Percentiles rank a stretch among this genome's conserved stretches.
Evolutionary conservation across 2,888 invertebrate species (phyloP).

Genomic region (Thymelicus sylvestris): DNA sequence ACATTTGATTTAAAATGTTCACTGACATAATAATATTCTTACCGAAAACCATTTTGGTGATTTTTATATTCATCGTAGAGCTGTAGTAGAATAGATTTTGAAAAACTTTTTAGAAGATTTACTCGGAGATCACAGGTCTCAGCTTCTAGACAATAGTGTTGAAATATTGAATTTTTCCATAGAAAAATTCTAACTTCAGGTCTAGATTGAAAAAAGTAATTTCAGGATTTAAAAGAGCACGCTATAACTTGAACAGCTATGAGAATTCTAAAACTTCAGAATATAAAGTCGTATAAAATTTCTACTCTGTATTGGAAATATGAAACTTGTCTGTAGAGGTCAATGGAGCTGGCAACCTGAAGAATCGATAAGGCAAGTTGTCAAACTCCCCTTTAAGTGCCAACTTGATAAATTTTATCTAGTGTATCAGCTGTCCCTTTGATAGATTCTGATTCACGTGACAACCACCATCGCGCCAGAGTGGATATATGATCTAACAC

Average conservation of each 20-base stretch:
- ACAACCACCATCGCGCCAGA: background rate
- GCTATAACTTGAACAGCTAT: background rate
- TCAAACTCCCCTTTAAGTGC: conserved; percentile 11
- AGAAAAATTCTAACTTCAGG: no score
- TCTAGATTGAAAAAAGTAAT: background rate
- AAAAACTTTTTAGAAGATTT: no score
- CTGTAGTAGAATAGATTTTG: no score
- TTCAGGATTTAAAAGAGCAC: background rate
- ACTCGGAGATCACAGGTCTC: no score
- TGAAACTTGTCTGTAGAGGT: conserved; percentile 10
- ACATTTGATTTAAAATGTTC: no score
- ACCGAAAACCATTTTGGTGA: no score
- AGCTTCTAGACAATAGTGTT: no score
- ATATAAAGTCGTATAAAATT: conserved; percentile 4
- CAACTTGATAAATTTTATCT: conserved; percentile 10
- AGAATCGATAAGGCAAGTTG: conserved; percentile 12
- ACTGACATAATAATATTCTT: no score
- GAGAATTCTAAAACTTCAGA: conserved; percentile 8
- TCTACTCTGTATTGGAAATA: conserved; percentile 7
- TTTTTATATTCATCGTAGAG: no score
- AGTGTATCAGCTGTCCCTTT: conserved; percentile 3
- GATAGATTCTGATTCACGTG: background rate
- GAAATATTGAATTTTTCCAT: no score
- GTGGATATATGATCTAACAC: background rate
- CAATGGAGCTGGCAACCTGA: background rate